Percentiles rank a stretch among this genome's conserved stretches.
phyloP scores from a whole-genome alignment of 2,888 invertebrate species.

The Chesias legatella region DNA sequence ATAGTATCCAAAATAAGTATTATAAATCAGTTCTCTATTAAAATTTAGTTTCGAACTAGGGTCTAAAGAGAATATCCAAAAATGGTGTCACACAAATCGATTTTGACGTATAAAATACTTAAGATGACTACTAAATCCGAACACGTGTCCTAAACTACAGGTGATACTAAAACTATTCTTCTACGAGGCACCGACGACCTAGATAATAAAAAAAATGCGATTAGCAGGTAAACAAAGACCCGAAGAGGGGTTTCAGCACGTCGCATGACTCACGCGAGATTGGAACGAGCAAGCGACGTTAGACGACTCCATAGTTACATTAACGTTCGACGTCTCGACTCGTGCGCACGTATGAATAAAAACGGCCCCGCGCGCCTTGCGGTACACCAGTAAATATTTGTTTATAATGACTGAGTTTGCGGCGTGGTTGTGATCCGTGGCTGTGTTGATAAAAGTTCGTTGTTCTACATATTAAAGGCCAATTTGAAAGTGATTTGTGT shows the following conservation, averaged over 20 bases:
- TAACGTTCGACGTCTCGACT: constrained; percentile 47
- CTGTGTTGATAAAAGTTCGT: constrained; percentile 48
- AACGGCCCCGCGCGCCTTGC: constrained; percentile 34
- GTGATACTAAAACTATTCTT: neutral
- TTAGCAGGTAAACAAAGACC: constrained; percentile 26
- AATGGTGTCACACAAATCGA: too few species aligned
- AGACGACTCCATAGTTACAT: constrained; percentile 31
- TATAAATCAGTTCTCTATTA: too few species aligned
- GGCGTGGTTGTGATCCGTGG: constrained; percentile 36
- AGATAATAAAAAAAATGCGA: constrained; percentile 17
- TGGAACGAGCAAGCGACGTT: constrained; percentile 16
- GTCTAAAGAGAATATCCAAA: too few species aligned
- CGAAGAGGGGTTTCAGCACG: constrained; percentile 8
- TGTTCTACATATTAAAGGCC: constrained; percentile 36
- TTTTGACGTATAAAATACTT: too few species aligned
- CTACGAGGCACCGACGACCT: constrained; percentile 8
- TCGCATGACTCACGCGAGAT: constrained; percentile 26
- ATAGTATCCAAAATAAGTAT: too few species aligned
- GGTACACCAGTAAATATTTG: constrained; percentile 33
- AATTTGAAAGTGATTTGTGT: constrained; percentile 38
- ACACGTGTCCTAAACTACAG: neutral
- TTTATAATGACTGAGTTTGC: constrained; percentile 36
- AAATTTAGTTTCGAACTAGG: too few species aligned
- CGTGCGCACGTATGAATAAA: constrained; percentile 50
- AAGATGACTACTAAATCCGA: too few species aligned